Evolutionary conservation across 2,888 invertebrate genomes (phyloP), one percentile per base, ranked within the genome.

Genomic region (Nomada ruficornis): DNA sequence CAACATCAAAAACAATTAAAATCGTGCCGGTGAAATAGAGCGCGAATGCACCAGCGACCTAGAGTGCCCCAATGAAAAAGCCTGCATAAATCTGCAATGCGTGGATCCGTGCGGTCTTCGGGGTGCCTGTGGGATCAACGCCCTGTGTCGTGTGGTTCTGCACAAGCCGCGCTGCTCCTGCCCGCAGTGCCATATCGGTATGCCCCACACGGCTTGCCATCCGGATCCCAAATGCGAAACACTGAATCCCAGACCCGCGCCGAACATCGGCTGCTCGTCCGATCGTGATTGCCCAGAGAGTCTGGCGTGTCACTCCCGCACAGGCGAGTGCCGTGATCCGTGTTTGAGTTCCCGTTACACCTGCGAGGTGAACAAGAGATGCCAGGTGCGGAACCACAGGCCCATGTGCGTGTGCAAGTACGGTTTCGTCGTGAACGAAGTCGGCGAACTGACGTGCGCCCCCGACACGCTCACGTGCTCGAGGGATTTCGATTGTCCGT

Each of bases 41-140:
- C 96, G 96, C 95, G 97, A 97, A 96, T 98, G 98, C 95, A 96
- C 96, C 95, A 96, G 96, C 95, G 98, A 98, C 96, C 96, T 96
- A 95, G 98, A 98, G 95, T 98, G 98, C 95, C 96, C 97, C 90
- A 96, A 96, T 95, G 98, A 98, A 95, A 97, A 97, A 95, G 97
- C 98, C 94, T 98, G 98, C 95, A 96, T 98, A 95, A 97, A 97
- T 95, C 96, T 97, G 94, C 97, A 97, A 95, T 98, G 98, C 95
- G 96, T 97, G 94, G 98, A 98, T 95, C 98, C 98, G 88, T 98
- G 98, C 95, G 96, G 96, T 92, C 95, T 98, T 93, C 96, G 97
- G 91, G 98, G 97, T 91, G 97, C 97, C 89, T 98, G 98, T 94
- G 98, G 98, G 89, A 96, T 96, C 91, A 98, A 98, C 94, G 98